Conservation (phyloP, 2,888 invertebrate genomes). For the Camptogramma bilineatum region DNA sequence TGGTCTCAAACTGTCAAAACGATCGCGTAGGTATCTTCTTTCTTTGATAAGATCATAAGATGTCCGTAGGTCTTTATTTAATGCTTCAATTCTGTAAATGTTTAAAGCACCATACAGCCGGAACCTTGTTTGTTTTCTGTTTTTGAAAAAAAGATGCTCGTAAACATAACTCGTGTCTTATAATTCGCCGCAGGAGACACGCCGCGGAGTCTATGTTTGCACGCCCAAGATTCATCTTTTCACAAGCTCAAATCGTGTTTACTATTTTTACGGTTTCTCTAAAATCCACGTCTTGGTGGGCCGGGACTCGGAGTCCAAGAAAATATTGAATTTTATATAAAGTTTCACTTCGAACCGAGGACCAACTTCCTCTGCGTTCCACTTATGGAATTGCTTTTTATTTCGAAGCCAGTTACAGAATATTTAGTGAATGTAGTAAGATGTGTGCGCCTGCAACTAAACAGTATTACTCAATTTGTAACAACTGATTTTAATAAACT, state of each 20-base stretch:
- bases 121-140: neutral
- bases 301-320: constrained; percentile 37
- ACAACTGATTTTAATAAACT: too few species aligned
- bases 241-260: constrained; percentile 68
- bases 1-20: too few species aligned
- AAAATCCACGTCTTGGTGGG: constrained; percentile 51
- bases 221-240: constrained; percentile 57
- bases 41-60: too few species aligned
- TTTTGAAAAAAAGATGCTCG: too few species aligned
- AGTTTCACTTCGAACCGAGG: constrained; percentile 12
- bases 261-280: constrained; percentile 71
- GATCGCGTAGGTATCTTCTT: too few species aligned
- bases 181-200: constrained; percentile 10
- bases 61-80: too few species aligned
- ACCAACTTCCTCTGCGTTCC: constrained; percentile 50
- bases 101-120: too few species aligned
- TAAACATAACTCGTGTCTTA: neutral
- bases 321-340: constrained; percentile 35
- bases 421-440: constrained; percentile 29
- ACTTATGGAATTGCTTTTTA: constrained; percentile 65
- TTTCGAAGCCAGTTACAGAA: constrained; percentile 45
- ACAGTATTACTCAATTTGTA: too few species aligned
- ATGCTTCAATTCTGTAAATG: too few species aligned
- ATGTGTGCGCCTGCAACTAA: neutral
- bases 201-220: constrained; percentile 58